These are phyloP conservation scores for Bruchidius siliquastri DNA, from an alignment of 2,888 invertebrate genomes.

Conservation along the genomic window DNA sequence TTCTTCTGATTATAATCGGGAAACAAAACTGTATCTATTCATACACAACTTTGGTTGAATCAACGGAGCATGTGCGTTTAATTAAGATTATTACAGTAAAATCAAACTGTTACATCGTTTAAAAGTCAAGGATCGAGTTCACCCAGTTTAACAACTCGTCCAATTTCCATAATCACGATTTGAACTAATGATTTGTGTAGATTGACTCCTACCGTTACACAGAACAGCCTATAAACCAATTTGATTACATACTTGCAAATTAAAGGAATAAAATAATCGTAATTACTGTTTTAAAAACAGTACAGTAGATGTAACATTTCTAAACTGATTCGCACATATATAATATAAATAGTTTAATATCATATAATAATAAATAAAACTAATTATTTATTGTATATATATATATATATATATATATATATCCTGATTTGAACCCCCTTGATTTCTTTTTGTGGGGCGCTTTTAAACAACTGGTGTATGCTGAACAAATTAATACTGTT, in stretches of 20 bases:
- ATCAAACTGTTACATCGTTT: constrained; percentile 5
- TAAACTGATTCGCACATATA: too few species aligned
- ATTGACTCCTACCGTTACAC: neutral
- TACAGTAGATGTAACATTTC: neutral
- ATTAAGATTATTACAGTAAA: constrained; percentile 1
- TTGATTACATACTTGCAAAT: neutral
- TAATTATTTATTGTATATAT: too few species aligned
- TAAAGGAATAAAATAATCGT: neutral
- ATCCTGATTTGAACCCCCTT: too few species aligned
- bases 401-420: too few species aligned
- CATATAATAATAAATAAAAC: too few species aligned
- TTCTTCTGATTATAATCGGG: neutral
- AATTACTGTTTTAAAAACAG: constrained; percentile 1
- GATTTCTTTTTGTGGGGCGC: too few species aligned
- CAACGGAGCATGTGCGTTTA: constrained; percentile 1
- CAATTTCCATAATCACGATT: constrained; percentile 4
- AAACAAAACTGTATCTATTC: neutral
- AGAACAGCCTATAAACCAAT: neutral
- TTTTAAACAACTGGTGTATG: too few species aligned
- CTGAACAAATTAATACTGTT: too few species aligned
- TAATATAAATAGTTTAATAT: too few species aligned
- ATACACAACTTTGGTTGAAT: neutral
- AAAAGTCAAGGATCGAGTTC: constrained; percentile 13
- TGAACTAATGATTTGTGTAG: constrained; percentile 2
- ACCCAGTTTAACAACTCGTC: constrained; percentile 7